phyloP scores from a whole-genome alignment of 1,140 invertebrate genomes.

The Papilio polyxenes region DNA sequence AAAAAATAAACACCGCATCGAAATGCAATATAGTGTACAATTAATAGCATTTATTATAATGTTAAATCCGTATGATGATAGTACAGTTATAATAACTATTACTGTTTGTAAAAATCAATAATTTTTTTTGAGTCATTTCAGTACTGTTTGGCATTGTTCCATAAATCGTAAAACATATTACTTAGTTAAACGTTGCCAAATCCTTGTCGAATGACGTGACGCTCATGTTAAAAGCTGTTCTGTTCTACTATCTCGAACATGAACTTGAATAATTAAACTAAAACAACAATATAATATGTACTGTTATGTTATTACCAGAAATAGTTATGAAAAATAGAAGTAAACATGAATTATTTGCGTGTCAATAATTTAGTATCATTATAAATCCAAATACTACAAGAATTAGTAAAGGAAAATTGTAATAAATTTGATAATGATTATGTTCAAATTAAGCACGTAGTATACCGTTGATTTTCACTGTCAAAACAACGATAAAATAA shows the following conservation, averaged over 20 bases:
- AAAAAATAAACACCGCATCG: too few relatives aligned
- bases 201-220: background rate
- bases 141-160: background rate
- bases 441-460: too few relatives aligned
- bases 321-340: background rate
- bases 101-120: background rate
- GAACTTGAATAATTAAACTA: background rate
- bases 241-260: background rate
- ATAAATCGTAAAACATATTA: conserved; percentile 19
- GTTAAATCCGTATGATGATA: too few relatives aligned
- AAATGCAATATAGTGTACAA: too few relatives aligned
- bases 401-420: background rate
- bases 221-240: background rate
- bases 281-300: background rate
- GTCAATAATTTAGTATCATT: background rate
- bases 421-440: background rate
- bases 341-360: background rate
- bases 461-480: too few relatives aligned
- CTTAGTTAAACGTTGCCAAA: conserved; percentile 10
- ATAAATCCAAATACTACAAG: background rate
- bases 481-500: too few relatives aligned
- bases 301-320: background rate
- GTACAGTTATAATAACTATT: too few relatives aligned
- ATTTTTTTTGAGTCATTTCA: background rate
- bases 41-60: too few relatives aligned